Percentiles rank a stretch among this genome's conserved stretches.
Conservation (phyloP, 2,888 invertebrate genomes). For the Microdon myrmicae region DNA sequence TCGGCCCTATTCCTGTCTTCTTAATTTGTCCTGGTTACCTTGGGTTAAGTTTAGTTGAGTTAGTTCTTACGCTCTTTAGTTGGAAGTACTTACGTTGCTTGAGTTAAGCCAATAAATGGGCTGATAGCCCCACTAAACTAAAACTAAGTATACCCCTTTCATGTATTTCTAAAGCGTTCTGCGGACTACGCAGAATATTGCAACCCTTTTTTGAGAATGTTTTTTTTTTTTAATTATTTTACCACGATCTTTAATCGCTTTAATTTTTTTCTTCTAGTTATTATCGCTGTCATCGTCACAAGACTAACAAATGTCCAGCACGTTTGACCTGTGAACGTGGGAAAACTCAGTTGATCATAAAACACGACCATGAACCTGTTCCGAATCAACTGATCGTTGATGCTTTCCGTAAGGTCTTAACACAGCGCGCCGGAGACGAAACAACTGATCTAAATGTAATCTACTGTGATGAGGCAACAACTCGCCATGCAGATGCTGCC, state of each 20-base stretch:
- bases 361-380: constrained; percentile 55
- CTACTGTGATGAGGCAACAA: constrained; percentile 57
- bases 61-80: too few species aligned
- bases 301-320: constrained; percentile 55
- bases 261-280: constrained; percentile 46
- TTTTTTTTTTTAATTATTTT: background rate
- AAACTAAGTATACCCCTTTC: too few species aligned
- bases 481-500: constrained; percentile 56
- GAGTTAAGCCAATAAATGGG: too few species aligned
- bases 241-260: background rate
- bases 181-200: too few species aligned
- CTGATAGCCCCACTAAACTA: too few species aligned
- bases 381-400: constrained; percentile 55
- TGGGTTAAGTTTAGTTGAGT: too few species aligned
- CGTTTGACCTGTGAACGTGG: constrained; percentile 54
- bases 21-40: too few species aligned
- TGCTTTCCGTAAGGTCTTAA: constrained; percentile 56
- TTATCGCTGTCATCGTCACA: constrained; percentile 56
- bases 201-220: too few species aligned
- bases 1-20: too few species aligned
- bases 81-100: too few species aligned
- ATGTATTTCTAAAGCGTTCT: too few species aligned
- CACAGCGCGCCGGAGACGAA: constrained; percentile 54
- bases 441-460: constrained; percentile 54
- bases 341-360: constrained; percentile 50